Evolutionary conservation across 2,797 vertebrate species (phyloP).

Genomic region (Darevskia nairensis): DNA sequence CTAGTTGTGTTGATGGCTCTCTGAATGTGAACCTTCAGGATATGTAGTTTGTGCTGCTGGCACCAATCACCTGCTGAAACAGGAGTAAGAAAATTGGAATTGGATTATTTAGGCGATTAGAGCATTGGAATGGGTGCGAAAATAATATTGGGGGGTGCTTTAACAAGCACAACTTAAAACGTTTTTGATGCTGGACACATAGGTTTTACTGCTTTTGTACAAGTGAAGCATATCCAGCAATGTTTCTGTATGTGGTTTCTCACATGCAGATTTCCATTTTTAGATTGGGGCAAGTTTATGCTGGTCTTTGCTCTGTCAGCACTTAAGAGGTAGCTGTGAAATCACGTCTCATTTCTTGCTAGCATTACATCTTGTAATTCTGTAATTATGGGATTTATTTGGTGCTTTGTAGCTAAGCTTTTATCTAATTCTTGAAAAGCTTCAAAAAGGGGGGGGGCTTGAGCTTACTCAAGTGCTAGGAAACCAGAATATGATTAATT

Average conservation of each 20-base stretch:
- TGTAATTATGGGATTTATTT: neutral
- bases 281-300: neutral
- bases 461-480: neutral
- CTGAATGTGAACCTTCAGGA: neutral
- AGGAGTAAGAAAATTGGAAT: neutral
- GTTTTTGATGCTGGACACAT: neutral
- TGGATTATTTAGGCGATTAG: neutral
- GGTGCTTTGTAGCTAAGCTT: neutral
- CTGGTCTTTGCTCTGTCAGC: neutral
- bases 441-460: neutral
- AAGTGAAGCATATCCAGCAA: neutral
- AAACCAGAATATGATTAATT: constrained; percentile 14
- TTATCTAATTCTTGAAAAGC: neutral
- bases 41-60: too few relatives aligned
- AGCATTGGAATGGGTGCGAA: neutral
- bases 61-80: neutral
- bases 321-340: neutral
- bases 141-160: neutral
- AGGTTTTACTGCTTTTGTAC: neutral
- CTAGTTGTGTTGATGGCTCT: neutral
- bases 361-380: constrained; percentile 3
- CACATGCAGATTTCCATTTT: neutral
- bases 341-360: neutral
- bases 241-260: neutral
- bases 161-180: neutral